Base-by-base conservation (phyloP, 2,888 invertebrate genomes). In the Empis livida region DNA sequence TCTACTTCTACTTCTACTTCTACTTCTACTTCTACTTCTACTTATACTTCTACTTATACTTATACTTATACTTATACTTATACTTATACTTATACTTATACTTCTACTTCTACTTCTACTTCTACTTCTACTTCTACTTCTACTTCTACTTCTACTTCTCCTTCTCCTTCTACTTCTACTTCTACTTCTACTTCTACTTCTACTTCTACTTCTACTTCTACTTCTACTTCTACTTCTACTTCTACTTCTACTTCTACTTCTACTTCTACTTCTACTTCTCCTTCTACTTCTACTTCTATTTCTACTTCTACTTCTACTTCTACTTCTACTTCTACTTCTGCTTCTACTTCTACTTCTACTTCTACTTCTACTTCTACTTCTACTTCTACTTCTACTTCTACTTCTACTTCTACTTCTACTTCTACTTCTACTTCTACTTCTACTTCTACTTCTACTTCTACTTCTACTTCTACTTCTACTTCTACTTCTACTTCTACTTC, bases 31-130 rank as follows among this genome's bases (percentile, higher is more conserved):
- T n/a, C n/a, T n/a, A n/a, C n/a, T n/a, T n/a, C n/a, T n/a, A n/a
- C n/a, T n/a, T n/a, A n/a, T n/a, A n/a, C n/a, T n/a, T n/a, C n/a
- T n/a, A n/a, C n/a, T n/a, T n/a, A n/a, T n/a, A n/a, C 30, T 30
- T 30, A 6, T 10, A 30, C 30, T 30, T 30, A 6, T 10, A 30
- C 45, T 54, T 56, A 51, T 13, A 13, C 27, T 14, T 55, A 55
- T 57, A 59, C 60, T 59, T n/a, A n/a, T n/a, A n/a, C n/a, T n/a
- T n/a, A n/a, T n/a, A n/a, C 30, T 30, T 30, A 6, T 10, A 30
- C 30, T 30, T 30, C 30, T 10, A 30, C 30, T 30, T 30, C 30
- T 10, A 30, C 30, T 30, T 30, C 30, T 10, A 30, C 30, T 30
- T 30, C 30, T 10, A 30, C 30, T 30, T 30, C 30, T 10, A 30